Percentiles rank a stretch among this genome's conserved stretches.
Conservation (phyloP, 1,140 invertebrate species). For the Solen grandis region DNA sequence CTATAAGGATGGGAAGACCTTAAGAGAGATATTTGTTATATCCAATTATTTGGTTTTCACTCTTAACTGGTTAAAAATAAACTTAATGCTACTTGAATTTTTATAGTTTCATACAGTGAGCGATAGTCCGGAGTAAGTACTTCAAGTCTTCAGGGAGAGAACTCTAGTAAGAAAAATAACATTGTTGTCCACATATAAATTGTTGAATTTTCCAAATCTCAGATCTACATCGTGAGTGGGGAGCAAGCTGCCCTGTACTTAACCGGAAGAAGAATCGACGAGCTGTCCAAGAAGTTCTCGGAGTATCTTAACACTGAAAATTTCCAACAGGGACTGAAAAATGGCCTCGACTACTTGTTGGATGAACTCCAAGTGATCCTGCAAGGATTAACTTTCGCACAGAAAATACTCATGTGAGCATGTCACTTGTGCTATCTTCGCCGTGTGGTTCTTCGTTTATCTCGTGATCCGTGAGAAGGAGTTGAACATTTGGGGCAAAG, state of each 20-base stretch:
- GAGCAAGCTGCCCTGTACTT: neutral
- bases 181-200: too few species aligned
- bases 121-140: too few species aligned
- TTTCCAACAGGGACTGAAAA: neutral
- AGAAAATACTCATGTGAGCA: neutral
- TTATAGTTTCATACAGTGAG: too few species aligned
- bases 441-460: slow-evolving; percentile 6
- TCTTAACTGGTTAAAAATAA: too few species aligned
- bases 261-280: neutral
- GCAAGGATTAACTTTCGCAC: slow-evolving; percentile 3
- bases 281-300: neutral
- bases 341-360: slow-evolving; percentile 10
- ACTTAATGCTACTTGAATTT: too few species aligned
- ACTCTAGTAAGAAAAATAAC: too few species aligned
- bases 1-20: too few species aligned
- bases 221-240: neutral
- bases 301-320: neutral
- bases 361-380: neutral
- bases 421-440: neutral
- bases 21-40: too few species aligned
- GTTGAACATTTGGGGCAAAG: slow-evolving; percentile 14
- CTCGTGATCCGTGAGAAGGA: slow-evolving; percentile 1
- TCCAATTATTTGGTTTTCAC: too few species aligned
- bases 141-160: too few species aligned
- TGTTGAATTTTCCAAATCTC: too few species aligned